A percentile compares a stretch with the other conserved stretches of the same genome.
Evolutionary conservation across 2,113 vertebrate species (phyloP).

Genomic region (Pycnonotus jocosus): DNA sequence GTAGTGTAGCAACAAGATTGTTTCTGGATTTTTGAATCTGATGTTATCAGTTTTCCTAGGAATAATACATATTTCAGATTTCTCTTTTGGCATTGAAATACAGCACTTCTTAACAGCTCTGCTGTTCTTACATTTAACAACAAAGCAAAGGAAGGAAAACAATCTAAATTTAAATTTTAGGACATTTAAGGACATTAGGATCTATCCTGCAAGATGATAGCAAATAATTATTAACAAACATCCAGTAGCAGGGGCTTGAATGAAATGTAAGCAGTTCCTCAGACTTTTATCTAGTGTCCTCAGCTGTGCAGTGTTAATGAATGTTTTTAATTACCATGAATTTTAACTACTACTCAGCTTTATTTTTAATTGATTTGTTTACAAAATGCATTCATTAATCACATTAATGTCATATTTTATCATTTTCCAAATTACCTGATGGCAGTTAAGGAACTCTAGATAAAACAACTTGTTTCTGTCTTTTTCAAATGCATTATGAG

Average conservation of each 20-base stretch:
- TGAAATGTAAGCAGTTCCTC: conserved; percentile 65
- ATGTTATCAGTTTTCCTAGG: neutral
- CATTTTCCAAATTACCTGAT: conserved; percentile 36
- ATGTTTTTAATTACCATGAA: conserved; percentile 81
- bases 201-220: conserved; percentile 46
- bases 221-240: conserved; percentile 42
- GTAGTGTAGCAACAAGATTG: neutral
- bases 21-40: neutral
- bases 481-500: neutral
- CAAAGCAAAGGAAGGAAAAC: neutral
- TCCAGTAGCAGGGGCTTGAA: conserved; percentile 59
- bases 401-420: conserved; percentile 68
- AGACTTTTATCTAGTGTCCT: conserved; percentile 79
- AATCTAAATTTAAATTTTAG: conserved; percentile 11
- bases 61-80: neutral
- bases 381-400: conserved; percentile 77
- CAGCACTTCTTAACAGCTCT: neutral
- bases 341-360: conserved; percentile 77
- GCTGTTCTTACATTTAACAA: neutral
- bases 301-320: conserved; percentile 83
- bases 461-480: neutral
- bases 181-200: conserved; percentile 51
- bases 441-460: neutral
- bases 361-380: conserved; percentile 80
- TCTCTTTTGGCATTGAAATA: neutral